Conservation (phyloP, 2,888 invertebrate genomes). For the Himalopsyche japonica region DNA sequence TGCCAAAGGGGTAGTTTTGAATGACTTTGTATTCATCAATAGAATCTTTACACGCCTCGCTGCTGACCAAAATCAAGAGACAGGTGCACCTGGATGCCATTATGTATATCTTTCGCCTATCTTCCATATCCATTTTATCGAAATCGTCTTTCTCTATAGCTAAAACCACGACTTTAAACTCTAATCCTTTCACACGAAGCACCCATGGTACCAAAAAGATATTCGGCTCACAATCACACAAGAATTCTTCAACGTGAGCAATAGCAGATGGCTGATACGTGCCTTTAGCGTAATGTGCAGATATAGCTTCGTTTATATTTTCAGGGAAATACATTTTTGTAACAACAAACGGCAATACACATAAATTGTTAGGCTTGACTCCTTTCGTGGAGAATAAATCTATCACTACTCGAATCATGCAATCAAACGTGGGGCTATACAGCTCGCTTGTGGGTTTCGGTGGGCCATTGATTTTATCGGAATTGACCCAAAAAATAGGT, state of each 20-base stretch:
- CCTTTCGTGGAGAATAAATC: slow-evolving; percentile 49
- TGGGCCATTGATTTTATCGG: slow-evolving; percentile 20
- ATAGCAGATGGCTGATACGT: slow-evolving; percentile 46
- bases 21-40: slow-evolving; percentile 44
- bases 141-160: slow-evolving; percentile 49
- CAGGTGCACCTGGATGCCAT: slow-evolving; percentile 49
- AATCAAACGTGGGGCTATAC: slow-evolving; percentile 33
- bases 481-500: slow-evolving; percentile 47
- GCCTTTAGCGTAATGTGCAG: slow-evolving; percentile 46
- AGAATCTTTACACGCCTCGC: slow-evolving; percentile 42
- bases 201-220: slow-evolving; percentile 48
- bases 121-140: slow-evolving; percentile 46
- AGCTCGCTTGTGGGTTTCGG: not conserved
- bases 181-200: slow-evolving; percentile 48
- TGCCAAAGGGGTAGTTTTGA: slow-evolving; percentile 45
- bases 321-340: slow-evolving; percentile 44
- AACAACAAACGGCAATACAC: slow-evolving; percentile 47
- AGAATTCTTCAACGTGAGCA: slow-evolving; percentile 46
- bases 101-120: slow-evolving; percentile 47
- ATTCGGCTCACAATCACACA: slow-evolving; percentile 44
- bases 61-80: slow-evolving; percentile 46
- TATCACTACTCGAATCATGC: slow-evolving; percentile 45
- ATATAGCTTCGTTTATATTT: slow-evolving; percentile 45
- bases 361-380: slow-evolving; percentile 47
- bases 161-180: slow-evolving; percentile 49